Base-by-base conservation (phyloP, 1,140 invertebrate genomes). In the Pseudomyrmex cubaensis region DNA sequence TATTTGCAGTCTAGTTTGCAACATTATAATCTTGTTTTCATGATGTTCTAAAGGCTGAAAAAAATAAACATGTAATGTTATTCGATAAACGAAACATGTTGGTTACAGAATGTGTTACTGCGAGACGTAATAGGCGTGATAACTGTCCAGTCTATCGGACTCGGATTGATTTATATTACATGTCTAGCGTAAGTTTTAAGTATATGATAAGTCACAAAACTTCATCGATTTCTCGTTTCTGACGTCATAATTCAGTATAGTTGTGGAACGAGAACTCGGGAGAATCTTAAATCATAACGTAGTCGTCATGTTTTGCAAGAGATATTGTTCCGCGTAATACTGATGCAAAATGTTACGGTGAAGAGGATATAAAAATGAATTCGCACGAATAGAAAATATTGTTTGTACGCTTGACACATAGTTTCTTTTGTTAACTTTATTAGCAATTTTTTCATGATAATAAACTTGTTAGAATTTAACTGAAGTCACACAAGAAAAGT, bases 21-120 rank as follows among this genome's bases (percentile, higher is more conserved):
- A 50, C 20, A 2, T 7, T 12, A 61, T 1, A 22, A 61, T 2
- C 20, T 12, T 46, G 0, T 22, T 9, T 44, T 50, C 13, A n/a
- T 69, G 4, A 54, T 35, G 35, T 35, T 35, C 35, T 35, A 7
- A 35, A 35, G 3, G 5, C 3, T 35, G 35, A 20, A 20, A 20
- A 20, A 20, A 20, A 20, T 20, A 20, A 20, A 20, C 20, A 20
- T 20, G n/a, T n/a, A n/a, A n/a, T n/a, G 20, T 20, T 20, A 20
- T 20, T 20, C 83, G 93, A 94, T 94, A 94, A 94, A 87, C 84
- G 85, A 84, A 86, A 82, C 74, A 88, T 91, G 86, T 85, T 87
- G 83, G 90, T 87, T 77, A 76, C 73, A 87, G 5, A 35, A 35
- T 35, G 0, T 35, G 80, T 82, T 70, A 76, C 50, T 35, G 0